Evolutionary conservation across 2,888 invertebrate species (phyloP), one percentile per base, ranked within the genome.

Genomic region (Abrostola triplasia): DNA sequence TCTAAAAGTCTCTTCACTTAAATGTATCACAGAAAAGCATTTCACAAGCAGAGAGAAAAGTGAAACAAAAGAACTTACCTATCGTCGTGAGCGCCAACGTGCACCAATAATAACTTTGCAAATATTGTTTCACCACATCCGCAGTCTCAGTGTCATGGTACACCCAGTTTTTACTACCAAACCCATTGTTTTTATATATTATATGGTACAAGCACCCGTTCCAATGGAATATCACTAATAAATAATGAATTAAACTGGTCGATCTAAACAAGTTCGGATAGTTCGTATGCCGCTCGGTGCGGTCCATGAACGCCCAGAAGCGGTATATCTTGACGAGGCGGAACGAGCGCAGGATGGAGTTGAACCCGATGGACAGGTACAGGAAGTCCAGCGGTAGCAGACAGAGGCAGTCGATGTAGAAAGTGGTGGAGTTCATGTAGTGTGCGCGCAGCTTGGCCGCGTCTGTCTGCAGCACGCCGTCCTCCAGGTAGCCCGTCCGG

Each of bases 211-310:
- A 96, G 95, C 99, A 99, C 89, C 99, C 99, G 95, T 99, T 99
- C 99, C 99, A 99, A 96, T 99, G 99, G 95, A 99, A 99, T 94
- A 99, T 98, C 95, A 99, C 99, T 95, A 99, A 96, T 89, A 99
- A 96, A 96, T 99, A 99, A 96, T 99, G 99, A 94, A 98, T 97
- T 92, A 98, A 96, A 93, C 98, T 98, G 85, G 97, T 97, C 84
- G 98, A 98, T 88, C 97, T 97, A 95, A 98, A 98, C 87, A 99
- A 96, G 95, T 99, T 99, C 77, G 99, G 99, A 95, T 99, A 99
- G 95, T 99, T 99, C 83, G 99, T 99, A 91, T 99, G 99, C 75
- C 99, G 96, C 93, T 99, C 99, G 64, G 99, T 99, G 82, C 99
- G 96, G 95, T 99, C 99, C 97, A 99, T 97, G 94, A 99, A 99